Conservation (phyloP, 2,113 vertebrate genomes). For the Anoplopoma fimbria region DNA sequence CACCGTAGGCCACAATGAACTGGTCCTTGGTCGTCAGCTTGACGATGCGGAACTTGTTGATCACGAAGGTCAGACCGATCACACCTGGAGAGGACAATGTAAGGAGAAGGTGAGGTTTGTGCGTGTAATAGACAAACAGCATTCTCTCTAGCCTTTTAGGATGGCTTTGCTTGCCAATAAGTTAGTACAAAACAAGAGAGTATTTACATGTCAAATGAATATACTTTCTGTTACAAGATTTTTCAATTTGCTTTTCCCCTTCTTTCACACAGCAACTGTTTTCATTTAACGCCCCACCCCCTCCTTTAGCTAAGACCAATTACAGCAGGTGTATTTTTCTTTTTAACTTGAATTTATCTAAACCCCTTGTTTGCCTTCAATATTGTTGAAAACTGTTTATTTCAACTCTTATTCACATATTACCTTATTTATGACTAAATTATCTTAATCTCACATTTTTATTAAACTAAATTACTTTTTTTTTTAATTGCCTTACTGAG, state of each 20-base stretch:
- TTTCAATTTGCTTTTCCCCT: background rate
- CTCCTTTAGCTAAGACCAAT: too few species aligned
- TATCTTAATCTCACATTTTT: too few species aligned
- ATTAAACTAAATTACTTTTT: too few species aligned
- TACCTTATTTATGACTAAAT: too few species aligned
- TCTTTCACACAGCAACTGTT: background rate
- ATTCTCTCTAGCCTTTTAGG: background rate
- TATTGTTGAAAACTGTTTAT: too few species aligned
- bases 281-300: too few species aligned
- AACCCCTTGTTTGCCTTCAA: too few species aligned
- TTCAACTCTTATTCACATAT: too few species aligned
- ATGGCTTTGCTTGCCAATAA: background rate
- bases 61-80: constrained; percentile 92
- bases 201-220: background rate
- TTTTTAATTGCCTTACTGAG: too few species aligned
- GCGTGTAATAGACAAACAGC: background rate
- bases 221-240: background rate
- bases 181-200: background rate
- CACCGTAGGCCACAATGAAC: constrained; percentile 97
- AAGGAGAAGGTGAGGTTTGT: background rate
- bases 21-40: constrained; percentile 98
- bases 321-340: too few species aligned
- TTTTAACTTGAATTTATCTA: too few species aligned
- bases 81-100: constrained; percentile 85
- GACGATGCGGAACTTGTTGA: constrained; percentile 98